Base-by-base conservation (phyloP, 2,797 vertebrate genomes). In the Amblyraja radiata region DNA sequence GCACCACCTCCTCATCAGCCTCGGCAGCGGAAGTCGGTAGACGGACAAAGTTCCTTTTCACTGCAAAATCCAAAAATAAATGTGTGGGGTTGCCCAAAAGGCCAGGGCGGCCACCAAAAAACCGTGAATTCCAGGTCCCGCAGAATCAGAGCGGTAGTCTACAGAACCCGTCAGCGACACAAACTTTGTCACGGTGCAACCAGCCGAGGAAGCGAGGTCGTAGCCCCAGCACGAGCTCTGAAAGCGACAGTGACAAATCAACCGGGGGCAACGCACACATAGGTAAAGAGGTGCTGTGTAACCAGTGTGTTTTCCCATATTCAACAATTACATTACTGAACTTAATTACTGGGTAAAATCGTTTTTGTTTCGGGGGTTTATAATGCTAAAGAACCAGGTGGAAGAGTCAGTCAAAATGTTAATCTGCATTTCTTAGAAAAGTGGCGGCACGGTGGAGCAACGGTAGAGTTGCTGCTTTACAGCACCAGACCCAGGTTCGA, bases 81-180 rank as follows among this genome's bases (percentile, higher is more conserved):
- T 98, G 98, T 39, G 96, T 97, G 2, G 98, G 98, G 86, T 98
- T 98, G 76, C 98, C 98, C 58, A 99, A 99, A 96, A 97, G 99
- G 93, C 98, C 98, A 0, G 99, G 99, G 68, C 98, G 99, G 10
- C 99, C 99, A 16, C 99, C 99, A 0, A 99, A 99, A 96, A 99
- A 99, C 95, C 96, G 98, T 14, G 99, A 99, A 92, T 94, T 39
- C 54, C 90, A 92, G 68, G 94, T 94, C 95, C 95, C 86, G 94
- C 96, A 93, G 0, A 96, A 96, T 93, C 97, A 97, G 0, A 97
- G 98, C 94, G 97, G 96, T 95, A 97, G 98, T 95, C 97, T 98
- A 0, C 77, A 28, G 74, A 80, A 80, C 14, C 93, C 93, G 18
- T 21, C 77, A 6, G 78, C 78, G 9, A 28, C 93, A 28, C 93